Evolutionary conservation across 2,113 vertebrate genomes (phyloP), one percentile per base, ranked within the genome.

Genomic region (Ptilorrhoa leucosticta): DNA sequence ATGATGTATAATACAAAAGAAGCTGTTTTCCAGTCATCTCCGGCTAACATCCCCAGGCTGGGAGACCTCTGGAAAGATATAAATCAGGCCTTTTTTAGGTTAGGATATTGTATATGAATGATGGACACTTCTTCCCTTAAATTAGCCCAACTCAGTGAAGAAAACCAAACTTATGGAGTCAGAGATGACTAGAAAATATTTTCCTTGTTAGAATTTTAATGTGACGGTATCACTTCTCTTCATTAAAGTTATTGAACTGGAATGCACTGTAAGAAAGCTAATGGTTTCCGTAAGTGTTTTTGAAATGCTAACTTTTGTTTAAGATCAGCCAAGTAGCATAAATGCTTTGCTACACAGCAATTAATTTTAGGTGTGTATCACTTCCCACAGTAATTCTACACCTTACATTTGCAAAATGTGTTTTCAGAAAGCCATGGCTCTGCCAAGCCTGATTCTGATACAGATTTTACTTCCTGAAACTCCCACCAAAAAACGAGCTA

Each of bases 291-390:
- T 23, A 79, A 75, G 4, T 30, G 35, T 35, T 96, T 94, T 57
- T 89, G 87, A 91, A 93, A 93, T 39, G 42, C 27, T 86, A 86
- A 88, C 57, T 93, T 94, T 84, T 96, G 50, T 80, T 93, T 90
- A 83, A 90, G 75, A 94, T 76, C 63, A 91, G 84, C 63, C 68
- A 90, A 86, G 42, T 23, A 58, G 45, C 73, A 83, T 51, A 88
- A 88, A 65, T 2, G 3, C 48, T 89, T 65, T 90, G 50, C 63
- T 87, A 53, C 35, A 58, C 23, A 82, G 78, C 70, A 85, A 85
- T 87, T 85, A 87, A 82, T 91, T 89, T 96, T 50, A 86, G 54
- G 60, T 70, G 78, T 61, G 45, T 45, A 57, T 51, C 14, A 26
- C 48, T 89, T 94, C 48, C 33, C 66, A 61, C 35, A 61, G 39